Conservation (phyloP, 2,113 vertebrate genomes). For the Cyprinodon tularosa region DNA sequence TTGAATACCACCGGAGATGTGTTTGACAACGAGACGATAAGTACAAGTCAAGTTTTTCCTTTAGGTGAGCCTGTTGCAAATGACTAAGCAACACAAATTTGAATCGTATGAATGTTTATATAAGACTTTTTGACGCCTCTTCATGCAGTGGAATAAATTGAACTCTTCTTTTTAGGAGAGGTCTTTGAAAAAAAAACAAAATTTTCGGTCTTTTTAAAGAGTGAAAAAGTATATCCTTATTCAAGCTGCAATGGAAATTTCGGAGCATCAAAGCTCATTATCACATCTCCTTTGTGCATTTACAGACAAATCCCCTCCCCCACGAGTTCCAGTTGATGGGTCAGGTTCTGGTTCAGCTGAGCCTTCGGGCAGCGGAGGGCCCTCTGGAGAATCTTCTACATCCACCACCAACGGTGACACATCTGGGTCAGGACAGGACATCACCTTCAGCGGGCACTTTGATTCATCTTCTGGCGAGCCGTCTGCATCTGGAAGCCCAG, state of each 20-base stretch:
- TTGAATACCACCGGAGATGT: slow-evolving; percentile 35
- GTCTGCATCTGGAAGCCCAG: slow-evolving; percentile 53
- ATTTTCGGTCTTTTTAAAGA: too few relatives aligned
- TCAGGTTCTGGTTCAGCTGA: slow-evolving; percentile 68
- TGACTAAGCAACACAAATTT: neutral
- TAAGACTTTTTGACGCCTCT: too few relatives aligned
- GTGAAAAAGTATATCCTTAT: neutral
- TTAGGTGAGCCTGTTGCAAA: slow-evolving; percentile 39
- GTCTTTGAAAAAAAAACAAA: too few relatives aligned
- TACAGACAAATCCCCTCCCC: slow-evolving; percentile 75
- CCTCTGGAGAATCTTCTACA: slow-evolving; percentile 55
- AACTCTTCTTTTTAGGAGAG: neutral
- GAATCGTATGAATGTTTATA: neutral
- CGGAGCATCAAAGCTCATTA: neutral
- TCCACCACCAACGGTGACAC: slow-evolving; percentile 48
- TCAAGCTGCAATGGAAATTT: neutral
- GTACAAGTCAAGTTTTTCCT: slow-evolving; percentile 14
- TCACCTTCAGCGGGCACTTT: slow-evolving; percentile 46
- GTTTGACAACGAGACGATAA: slow-evolving; percentile 37
- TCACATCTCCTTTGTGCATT: slow-evolving; percentile 3
- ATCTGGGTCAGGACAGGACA: slow-evolving; percentile 58
- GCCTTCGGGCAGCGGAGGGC: slow-evolving; percentile 68
- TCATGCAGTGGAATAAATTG: neutral
- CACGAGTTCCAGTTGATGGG: slow-evolving; percentile 60
- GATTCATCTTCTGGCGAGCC: slow-evolving; percentile 53